Percentiles rank a stretch among this genome's conserved stretches.
Conservation (phyloP, 2,113 vertebrate species). For the Varanus salvator region DNA sequence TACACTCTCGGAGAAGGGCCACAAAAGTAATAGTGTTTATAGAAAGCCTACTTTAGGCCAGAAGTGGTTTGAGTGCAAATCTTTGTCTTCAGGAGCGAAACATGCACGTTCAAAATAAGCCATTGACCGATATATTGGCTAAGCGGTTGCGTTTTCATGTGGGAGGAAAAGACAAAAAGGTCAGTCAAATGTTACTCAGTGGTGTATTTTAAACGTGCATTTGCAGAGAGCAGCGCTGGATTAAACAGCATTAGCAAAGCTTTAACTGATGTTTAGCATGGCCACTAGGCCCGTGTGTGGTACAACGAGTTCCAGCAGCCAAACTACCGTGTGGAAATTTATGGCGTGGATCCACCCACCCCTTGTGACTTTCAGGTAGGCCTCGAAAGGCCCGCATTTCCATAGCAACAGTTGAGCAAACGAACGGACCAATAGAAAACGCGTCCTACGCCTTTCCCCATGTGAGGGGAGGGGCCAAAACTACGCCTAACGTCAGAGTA, state of each 20-base stretch:
- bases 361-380: not conserved
- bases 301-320: not conserved
- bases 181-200: not conserved
- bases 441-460: not conserved
- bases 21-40: not conserved
- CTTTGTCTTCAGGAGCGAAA: no score
- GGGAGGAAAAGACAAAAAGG: no score
- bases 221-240: not conserved
- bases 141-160: not conserved
- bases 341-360: not conserved
- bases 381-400: slow-evolving; percentile 4
- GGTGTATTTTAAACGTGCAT: not conserved
- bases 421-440: not conserved
- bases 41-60: not conserved
- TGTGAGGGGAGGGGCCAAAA: no score
- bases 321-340: not conserved
- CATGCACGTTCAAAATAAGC: not conserved
- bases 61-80: no score
- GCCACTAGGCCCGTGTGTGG: not conserved
- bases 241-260: not conserved
- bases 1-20: not conserved
- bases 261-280: not conserved
- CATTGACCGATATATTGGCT: not conserved
- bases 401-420: slow-evolving; percentile 33
- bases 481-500: rapidly evolving